Conservation (phyloP, 2,797 vertebrate species). For the Malacoctenus gilli region DNA sequence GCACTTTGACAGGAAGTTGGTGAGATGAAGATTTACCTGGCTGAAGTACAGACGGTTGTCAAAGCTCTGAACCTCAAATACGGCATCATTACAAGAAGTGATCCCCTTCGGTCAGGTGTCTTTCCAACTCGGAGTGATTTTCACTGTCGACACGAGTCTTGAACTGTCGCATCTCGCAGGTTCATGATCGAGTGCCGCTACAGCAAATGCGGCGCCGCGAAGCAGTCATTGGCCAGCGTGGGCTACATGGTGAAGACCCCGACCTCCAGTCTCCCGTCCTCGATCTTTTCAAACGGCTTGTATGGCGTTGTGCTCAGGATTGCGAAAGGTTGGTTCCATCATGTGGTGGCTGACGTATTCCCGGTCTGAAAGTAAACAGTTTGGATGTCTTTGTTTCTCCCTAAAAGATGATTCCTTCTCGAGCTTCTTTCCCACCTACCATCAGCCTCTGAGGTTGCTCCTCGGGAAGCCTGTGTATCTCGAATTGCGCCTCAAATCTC, state of each 20-base stretch:
- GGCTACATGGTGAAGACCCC: constrained; percentile 75
- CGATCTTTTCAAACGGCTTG: constrained; percentile 36
- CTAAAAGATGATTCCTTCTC: constrained; percentile 66
- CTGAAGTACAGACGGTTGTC: constrained; percentile 68
- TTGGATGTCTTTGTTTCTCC: background rate
- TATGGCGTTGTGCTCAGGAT: constrained; percentile 72
- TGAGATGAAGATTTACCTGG: constrained; percentile 62
- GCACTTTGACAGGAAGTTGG: constrained; percentile 68
- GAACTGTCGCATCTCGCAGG: constrained; percentile 45
- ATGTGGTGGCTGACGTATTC: too few species aligned
- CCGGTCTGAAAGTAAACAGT: background rate
- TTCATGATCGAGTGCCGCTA: constrained; percentile 81
- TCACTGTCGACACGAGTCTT: background rate
- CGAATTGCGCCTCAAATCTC: constrained; percentile 65
- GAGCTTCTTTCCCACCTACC: constrained; percentile 50
- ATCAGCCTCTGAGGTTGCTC: constrained; percentile 65
- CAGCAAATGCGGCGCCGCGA: background rate
- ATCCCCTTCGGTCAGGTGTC: constrained; percentile 64
- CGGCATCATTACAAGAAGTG: constrained; percentile 70
- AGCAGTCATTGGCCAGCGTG: constrained; percentile 40
- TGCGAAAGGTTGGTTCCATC: constrained; percentile 63
- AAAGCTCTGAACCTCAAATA: constrained; percentile 69
- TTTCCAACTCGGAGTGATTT: too few species aligned
- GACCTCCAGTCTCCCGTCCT: constrained; percentile 30
- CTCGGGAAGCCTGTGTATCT: constrained; percentile 76